Base-by-base conservation (phyloP, 1,140 invertebrate genomes). In the Drosophila quadrilineata region DNA sequence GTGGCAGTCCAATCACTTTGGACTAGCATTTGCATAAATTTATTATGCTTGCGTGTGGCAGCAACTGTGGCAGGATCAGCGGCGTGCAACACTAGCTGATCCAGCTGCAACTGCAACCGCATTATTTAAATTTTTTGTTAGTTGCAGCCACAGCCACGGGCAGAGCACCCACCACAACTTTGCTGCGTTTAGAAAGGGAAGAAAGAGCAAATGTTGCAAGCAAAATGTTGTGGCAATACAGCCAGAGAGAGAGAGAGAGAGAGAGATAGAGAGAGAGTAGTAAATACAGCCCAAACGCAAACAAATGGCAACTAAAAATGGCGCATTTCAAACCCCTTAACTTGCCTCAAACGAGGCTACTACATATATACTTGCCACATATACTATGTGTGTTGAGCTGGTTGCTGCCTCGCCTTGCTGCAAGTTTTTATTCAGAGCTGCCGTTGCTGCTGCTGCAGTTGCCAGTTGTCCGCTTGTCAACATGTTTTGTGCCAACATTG, bases 261-360 rank as follows among this genome's bases (percentile, higher is more conserved):
- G n/a, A n/a, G n/a, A n/a, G n/a, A n/a, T n/a, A n/a, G n/a, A n/a
- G n/a, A n/a, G n/a, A 58, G 45, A 62, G 26, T 36, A 50, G 19
- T 46, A 50, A 12, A 2, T 1, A 22, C 38, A 40, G 2, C 58
- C 45, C 75, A 65, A 80, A 71, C 54, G 43, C 60, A 63, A 73
- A 67, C 76, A 82, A 84, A 84, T 86, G 82, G 82, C 82, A 68
- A 87, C 82, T 74, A 87, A 87, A n/a, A 87, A 86, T 86, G 82
- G 82, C 82, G 82, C 65, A 82, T 66, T 80, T 80, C 80, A 80
- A 62, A 86, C 54, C 54, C n/a, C 59, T 68, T 57, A 35, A 46
- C 56, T 68, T 43, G 53, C 24, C 24, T 66, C 36, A 41, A 21
- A 29, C 6, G 4, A 52, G 33, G 9, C 33, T 68, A 48, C 33